Evolutionary conservation across 2,113 vertebrate genomes (phyloP), one percentile per base, ranked within the genome.

Genomic region (Chaenogobius annularis): DNA sequence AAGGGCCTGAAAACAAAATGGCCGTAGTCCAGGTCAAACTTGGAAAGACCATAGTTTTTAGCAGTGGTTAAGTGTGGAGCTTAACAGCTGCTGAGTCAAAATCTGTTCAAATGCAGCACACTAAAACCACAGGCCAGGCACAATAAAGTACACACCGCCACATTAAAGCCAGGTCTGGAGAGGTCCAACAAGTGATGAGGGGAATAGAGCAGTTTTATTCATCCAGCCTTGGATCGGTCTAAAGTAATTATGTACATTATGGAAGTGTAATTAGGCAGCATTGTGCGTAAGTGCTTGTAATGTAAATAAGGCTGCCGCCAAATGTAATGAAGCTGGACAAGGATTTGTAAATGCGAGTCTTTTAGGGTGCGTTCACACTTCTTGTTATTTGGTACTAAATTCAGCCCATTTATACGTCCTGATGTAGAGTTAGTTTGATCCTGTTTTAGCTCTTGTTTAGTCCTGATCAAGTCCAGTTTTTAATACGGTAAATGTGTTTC

Each of bases 31-130:
- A 83, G 76, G 61, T 73, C 26, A 69, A 52, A 79, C 48, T 20
- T 12, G 58, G 35, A 19, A 31, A 20, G 46, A 4, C 26, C 26
- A 31, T 31, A 31, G 40, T 66, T 73, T 70, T 13, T 58, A 12
- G 50, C 26, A 19, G 67, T 5, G 62, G 56, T 5, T 54, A 22
- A 26, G 22, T 70, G 48, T 62, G 20, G 48, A 72, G 52, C 55
- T 55, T 58, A 22, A 87, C 77, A 80, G 72, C 82, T 82, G 77
- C 68, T 61, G 68, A 61, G 31, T 35, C 67, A 17, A 69, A 55
- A 4, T 48, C 35, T 56, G 55, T 40, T 73, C 47, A 35, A 48
- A 65, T 74, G 70, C 55, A 54, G 4, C 20, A 40, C 52, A n/a
- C 46, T 46, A 1, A 47, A 13, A 68, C 19, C 67, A 48, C 65